Conservation (phyloP, 2,888 invertebrate species). For the Parelbella ahira region DNA sequence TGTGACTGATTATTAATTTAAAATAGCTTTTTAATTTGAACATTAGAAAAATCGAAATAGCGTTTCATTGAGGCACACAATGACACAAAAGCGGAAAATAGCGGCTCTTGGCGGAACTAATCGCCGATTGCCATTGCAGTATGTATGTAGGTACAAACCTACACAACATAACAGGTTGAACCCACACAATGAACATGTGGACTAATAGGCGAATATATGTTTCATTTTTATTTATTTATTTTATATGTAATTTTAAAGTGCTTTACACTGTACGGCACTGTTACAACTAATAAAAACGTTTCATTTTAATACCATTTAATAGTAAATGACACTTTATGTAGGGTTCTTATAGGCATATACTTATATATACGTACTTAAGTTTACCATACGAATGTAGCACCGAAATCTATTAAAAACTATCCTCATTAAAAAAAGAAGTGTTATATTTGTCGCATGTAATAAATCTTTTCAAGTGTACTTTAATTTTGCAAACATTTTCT, state of each 20-base stretch:
- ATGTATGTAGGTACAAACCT: slow-evolving; percentile 15
- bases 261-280: too few relatives aligned
- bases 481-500: slow-evolving; percentile 7
- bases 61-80: slow-evolving; percentile 11
- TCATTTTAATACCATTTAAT: too few relatives aligned
- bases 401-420: too few relatives aligned
- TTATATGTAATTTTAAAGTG: too few relatives aligned
- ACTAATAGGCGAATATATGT: slow-evolving; percentile 16
- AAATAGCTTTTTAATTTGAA: too few relatives aligned
- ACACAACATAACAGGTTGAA: slow-evolving; percentile 16
- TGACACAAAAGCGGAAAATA: slow-evolving; percentile 13
- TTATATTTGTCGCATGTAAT: slow-evolving; percentile 6
- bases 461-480: slow-evolving; percentile 15
- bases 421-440: too few relatives aligned
- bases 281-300: too few relatives aligned
- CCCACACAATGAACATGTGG: slow-evolving; percentile 16
- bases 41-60: slow-evolving; percentile 5
- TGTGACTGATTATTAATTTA: too few relatives aligned
- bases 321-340: too few relatives aligned
- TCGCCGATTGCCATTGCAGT: slow-evolving; percentile 9
- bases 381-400: too few relatives aligned
- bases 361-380: too few relatives aligned
- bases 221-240: slow-evolving; percentile 7
- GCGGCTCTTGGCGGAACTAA: slow-evolving; percentile 21
- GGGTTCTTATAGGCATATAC: too few relatives aligned